Percentiles rank a stretch among this genome's conserved stretches.
Evolutionary conservation across 2,888 invertebrate species (phyloP).

Genomic region (Rhyacophila evoluta): DNA sequence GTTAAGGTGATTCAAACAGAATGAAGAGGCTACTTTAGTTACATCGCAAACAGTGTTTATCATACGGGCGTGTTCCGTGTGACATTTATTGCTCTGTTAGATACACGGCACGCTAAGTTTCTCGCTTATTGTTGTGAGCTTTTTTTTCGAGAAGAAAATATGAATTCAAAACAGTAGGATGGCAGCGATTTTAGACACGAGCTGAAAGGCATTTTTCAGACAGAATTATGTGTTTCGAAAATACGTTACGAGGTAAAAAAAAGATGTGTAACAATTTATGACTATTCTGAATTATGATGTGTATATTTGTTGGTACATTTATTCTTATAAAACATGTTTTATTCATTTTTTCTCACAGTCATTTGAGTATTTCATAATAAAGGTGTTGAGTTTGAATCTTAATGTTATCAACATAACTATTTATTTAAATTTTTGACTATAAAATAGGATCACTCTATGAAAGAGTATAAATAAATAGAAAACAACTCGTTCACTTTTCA

Average conservation of each 20-base stretch:
- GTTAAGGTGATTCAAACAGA: not conserved
- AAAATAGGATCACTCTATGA: too few species aligned
- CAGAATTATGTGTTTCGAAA: not conserved
- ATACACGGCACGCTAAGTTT: not conserved
- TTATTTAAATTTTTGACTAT: too few species aligned
- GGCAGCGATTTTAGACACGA: not conserved
- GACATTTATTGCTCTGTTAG: not conserved
- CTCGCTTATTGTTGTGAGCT: not conserved
- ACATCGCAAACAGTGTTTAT: not conserved
- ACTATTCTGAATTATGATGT: too few species aligned
- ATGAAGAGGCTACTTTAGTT: not conserved
- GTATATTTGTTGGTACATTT: too few species aligned
- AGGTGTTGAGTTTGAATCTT: too few species aligned
- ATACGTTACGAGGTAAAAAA: not conserved
- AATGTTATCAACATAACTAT: too few species aligned
- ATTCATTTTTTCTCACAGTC: too few species aligned
- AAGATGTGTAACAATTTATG: too few species aligned
- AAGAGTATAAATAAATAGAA: too few species aligned
- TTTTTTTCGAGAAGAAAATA: constrained; percentile 8
- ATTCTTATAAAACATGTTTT: too few species aligned
- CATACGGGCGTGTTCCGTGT: not conserved
- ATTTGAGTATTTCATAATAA: too few species aligned
- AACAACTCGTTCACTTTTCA: too few species aligned
- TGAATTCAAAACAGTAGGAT: not conserved
- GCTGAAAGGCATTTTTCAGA: not conserved